Conservation (phyloP, 2,113 vertebrate genomes). For the Chionis minor region DNA sequence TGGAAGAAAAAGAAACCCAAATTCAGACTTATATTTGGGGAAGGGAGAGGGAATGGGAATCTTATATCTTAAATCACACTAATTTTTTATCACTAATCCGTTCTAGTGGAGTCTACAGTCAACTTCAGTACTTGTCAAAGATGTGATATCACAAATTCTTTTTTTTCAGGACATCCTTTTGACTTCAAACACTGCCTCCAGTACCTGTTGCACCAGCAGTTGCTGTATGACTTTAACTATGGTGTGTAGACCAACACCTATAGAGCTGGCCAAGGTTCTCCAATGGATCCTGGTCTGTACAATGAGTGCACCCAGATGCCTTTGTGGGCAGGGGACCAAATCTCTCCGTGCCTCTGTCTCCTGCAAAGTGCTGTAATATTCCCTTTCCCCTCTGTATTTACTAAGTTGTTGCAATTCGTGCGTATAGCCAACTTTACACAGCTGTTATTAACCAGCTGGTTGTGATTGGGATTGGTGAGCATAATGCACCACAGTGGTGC, state of each 20-base stretch:
- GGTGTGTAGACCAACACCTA: neutral
- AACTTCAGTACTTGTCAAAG: neutral
- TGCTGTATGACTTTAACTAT: neutral
- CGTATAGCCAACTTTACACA: neutral
- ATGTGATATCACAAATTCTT: neutral
- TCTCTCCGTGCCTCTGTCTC: neutral
- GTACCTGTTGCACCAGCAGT: neutral
- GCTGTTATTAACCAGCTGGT: neutral
- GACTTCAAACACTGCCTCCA: neutral
- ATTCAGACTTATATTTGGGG: neutral
- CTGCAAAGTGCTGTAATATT: neutral
- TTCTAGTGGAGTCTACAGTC: neutral
- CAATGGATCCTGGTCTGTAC: rapidly evolving
- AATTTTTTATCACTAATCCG: neutral
- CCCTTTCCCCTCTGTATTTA: neutral
- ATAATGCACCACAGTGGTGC: neutral
- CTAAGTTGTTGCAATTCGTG: neutral
- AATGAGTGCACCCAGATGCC: neutral
- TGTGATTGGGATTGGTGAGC: neutral
- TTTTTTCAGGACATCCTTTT: neutral
- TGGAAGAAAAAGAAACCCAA: neutral
- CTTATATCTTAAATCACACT: neutral
- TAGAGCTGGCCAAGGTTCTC: neutral
- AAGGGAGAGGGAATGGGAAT: neutral
- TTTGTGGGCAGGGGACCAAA: neutral